Base-by-base conservation (phyloP, 92 coral and sea anemone species). In the Zoanthus gigantus region DNA sequence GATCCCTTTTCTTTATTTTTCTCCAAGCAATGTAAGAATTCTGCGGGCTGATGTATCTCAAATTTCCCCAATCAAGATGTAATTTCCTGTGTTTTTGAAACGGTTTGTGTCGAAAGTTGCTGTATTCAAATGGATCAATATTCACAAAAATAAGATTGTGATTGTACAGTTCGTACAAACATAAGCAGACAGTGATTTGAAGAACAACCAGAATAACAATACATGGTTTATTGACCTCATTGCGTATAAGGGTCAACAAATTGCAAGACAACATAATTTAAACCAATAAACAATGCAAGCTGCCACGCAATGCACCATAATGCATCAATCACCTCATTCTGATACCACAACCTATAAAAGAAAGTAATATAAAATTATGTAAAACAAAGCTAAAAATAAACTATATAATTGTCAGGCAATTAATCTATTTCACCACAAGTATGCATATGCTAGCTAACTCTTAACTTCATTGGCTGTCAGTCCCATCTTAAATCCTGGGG, bases 11-110 rank as follows among this genome's bases (percentile, higher is more conserved):
- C 74, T 81, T 66, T 68, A 66, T 53, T 63, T 66, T 4, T 12
- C 7, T 34, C 85, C 85, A 81, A 50, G 85, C 85, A 65, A 81
- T 34, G 14, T 81, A 81, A 46, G 85, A 81, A 37, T 81, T 81
- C 52, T 28, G 85, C 6, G 85, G 85, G 8, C 15, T 46, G 66
- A 81, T 73, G 54, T 81, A 81, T 44, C 28, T 17, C 45, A 81
- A 46, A 42, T 81, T 75, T 46, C 76, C 63, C 85, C 85, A 81
- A 73, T 81, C 75, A 66, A 81, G 85, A 81, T 65, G 75, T 2
- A 81, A 56, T 9, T 66, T 81, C 47, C 85, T 65, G 14, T 81
- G 76, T 65, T 56, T 63, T 18, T 61, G 72, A 16, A 61, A 45
- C 44, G 61, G 84, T 80, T 16, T 47, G 61, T 66, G 57, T 81